Evolutionary conservation across 2,888 invertebrate genomes (phyloP).

Genomic region (Campopleginae sp.): DNA sequence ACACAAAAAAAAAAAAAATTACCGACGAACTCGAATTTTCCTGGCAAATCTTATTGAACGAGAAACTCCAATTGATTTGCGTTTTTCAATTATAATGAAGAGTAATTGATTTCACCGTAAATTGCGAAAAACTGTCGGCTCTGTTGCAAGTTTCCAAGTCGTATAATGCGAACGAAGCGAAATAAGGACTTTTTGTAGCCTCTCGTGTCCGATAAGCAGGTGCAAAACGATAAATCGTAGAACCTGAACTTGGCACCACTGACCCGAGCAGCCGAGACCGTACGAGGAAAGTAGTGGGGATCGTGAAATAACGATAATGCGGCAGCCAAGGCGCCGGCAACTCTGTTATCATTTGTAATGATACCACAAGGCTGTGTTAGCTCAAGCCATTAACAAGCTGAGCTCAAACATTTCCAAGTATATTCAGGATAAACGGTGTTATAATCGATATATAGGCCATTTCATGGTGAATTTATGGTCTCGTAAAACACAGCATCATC

Average conservation of each 20-base stretch:
- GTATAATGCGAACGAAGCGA: neutral
- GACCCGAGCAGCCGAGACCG: slow-evolving; percentile 36
- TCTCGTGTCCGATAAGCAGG: slow-evolving; percentile 42
- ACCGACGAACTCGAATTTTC: neutral
- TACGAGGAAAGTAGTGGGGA: slow-evolving; percentile 24
- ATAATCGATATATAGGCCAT: slow-evolving; percentile 5
- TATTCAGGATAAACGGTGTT: slow-evolving; percentile 18
- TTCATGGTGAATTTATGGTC: slow-evolving; percentile 8
- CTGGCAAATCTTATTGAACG: neutral
- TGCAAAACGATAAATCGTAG: slow-evolving; percentile 40
- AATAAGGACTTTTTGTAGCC: neutral
- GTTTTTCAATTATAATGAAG: neutral
- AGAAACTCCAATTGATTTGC: neutral
- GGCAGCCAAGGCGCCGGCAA: slow-evolving; percentile 16
- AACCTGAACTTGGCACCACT: slow-evolving; percentile 61
- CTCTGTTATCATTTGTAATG: slow-evolving; percentile 27
- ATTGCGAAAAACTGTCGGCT: neutral
- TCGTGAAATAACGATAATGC: slow-evolving; percentile 53
- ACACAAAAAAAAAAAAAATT: neutral
- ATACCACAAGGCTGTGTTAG: slow-evolving; percentile 30
- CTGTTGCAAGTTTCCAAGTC: neutral
- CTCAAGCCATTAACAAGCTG: slow-evolving; percentile 30
- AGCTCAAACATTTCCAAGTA: slow-evolving; percentile 16
- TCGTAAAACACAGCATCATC: neutral
- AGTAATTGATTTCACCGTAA: neutral